phyloP scores from a whole-genome alignment of 2,888 invertebrate species.

The Lasioglossum villosulum region DNA sequence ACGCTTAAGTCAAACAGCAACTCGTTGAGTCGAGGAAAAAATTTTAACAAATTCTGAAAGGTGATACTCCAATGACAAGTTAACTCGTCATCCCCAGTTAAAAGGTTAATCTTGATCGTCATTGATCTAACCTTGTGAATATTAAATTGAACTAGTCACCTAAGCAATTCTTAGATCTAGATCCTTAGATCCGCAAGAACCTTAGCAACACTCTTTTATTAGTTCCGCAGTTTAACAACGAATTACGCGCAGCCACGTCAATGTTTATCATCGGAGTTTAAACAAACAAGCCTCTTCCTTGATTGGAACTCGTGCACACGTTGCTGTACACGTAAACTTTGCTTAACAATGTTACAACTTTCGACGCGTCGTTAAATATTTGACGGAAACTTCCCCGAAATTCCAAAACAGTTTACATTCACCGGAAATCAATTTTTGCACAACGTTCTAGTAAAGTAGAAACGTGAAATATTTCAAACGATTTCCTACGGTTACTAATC shows the following conservation, averaged over 20 bases:
- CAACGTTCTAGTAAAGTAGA: not conserved
- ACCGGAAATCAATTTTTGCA: not conserved
- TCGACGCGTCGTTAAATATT: not conserved
- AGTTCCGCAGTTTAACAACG: not conserved
- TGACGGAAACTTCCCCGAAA: not conserved
- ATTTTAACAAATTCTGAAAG: not conserved
- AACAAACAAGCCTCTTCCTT: not conserved
- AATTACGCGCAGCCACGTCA: not conserved
- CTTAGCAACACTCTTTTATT: not conserved
- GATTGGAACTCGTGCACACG: not conserved
- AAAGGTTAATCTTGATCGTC: not conserved
- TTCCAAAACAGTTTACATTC: not conserved
- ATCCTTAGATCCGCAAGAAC: not conserved
- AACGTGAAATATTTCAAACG: not conserved
- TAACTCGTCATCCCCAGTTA: not conserved
- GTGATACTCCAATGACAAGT: not conserved
- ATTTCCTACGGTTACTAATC: not conserved
- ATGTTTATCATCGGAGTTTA: not conserved
- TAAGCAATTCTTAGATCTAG: not conserved
- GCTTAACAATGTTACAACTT: conserved; percentile 8
- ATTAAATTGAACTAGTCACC: not conserved
- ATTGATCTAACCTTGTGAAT: not conserved
- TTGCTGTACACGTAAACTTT: not conserved
- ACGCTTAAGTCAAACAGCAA: no score
- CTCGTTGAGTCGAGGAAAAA: no score